These are phyloP conservation scores for Heliconius nattereri DNA, from an alignment of 1,140 invertebrate species.

Conservation along the genomic window DNA sequence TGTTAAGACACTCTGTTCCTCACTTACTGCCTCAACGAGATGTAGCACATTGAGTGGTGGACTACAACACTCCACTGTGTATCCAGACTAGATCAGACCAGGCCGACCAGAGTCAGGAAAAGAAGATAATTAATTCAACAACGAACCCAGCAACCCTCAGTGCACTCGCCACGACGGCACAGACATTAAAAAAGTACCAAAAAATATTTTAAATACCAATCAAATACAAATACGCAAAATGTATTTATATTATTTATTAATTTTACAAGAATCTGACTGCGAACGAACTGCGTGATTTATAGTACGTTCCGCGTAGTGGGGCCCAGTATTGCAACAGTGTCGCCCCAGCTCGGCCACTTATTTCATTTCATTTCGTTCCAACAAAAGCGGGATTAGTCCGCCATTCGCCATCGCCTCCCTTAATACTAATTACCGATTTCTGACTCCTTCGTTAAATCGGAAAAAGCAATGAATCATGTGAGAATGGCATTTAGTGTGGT, in stretches of 20 bases:
- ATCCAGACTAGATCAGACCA: no score
- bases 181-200: no score
- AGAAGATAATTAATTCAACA: no score
- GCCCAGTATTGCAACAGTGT: slow-evolving; percentile 65
- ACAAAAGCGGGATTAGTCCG: slow-evolving; percentile 54
- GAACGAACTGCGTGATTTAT: slow-evolving; percentile 69
- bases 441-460: slow-evolving; percentile 40
- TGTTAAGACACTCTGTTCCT: no score
- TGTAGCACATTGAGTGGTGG: no score
- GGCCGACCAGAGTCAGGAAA: no score
- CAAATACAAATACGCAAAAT: neutral
- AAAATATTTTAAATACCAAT: no score
- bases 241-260: slow-evolving; percentile 56
- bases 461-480: slow-evolving; percentile 30
- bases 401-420: slow-evolving; percentile 44
- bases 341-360: slow-evolving; percentile 47
- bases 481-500: slow-evolving; percentile 15
- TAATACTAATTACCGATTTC: slow-evolving; percentile 59
- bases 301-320: slow-evolving; percentile 42
- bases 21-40: no score
- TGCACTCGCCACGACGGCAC: no score
- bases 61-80: no score
- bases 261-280: slow-evolving; percentile 67
- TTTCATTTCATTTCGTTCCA: slow-evolving; percentile 57
- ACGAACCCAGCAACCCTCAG: no score